Evolutionary conservation across 2,113 vertebrate genomes (phyloP).

Genomic region (Gallinago paraguaiae): DNA sequence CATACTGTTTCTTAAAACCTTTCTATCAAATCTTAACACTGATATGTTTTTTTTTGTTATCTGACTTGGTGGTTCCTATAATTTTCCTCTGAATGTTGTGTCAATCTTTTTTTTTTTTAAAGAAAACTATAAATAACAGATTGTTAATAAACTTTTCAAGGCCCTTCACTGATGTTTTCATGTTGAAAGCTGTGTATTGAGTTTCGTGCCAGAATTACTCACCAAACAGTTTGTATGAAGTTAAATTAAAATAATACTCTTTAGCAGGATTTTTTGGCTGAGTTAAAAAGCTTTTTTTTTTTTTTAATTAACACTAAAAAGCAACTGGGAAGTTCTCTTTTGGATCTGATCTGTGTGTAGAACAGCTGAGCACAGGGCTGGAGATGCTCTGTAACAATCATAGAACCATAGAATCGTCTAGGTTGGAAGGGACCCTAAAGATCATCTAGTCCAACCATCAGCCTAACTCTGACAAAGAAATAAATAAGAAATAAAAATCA

Average conservation of each 20-base stretch:
- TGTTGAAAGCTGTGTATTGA: constrained; percentile 28
- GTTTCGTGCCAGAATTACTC: constrained; percentile 48
- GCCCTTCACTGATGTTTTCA: constrained; percentile 45
- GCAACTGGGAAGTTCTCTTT: background rate
- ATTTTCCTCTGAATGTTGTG: constrained; percentile 44
- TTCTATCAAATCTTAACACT: background rate
- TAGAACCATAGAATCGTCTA: too few relatives aligned
- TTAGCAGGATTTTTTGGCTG: background rate
- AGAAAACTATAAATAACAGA: constrained; percentile 44
- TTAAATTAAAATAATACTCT: constrained; percentile 37
- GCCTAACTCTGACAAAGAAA: too few relatives aligned
- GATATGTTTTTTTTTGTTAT: background rate
- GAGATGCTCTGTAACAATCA: background rate
- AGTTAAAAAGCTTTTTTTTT: background rate
- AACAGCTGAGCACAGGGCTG: background rate
- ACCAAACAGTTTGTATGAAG: constrained; percentile 43
- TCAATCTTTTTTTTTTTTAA: constrained; percentile 18
- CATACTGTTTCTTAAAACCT: background rate
- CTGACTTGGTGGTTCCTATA: background rate
- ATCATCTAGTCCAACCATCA: too few relatives aligned
- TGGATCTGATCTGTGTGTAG: background rate
- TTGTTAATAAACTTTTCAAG: constrained; percentile 62
- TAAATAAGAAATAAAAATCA: too few relatives aligned
- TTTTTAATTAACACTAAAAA: background rate
- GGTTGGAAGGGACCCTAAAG: too few relatives aligned